phyloP scores from a whole-genome alignment of 2,113 vertebrate species.

The Mustelus asterias region DNA sequence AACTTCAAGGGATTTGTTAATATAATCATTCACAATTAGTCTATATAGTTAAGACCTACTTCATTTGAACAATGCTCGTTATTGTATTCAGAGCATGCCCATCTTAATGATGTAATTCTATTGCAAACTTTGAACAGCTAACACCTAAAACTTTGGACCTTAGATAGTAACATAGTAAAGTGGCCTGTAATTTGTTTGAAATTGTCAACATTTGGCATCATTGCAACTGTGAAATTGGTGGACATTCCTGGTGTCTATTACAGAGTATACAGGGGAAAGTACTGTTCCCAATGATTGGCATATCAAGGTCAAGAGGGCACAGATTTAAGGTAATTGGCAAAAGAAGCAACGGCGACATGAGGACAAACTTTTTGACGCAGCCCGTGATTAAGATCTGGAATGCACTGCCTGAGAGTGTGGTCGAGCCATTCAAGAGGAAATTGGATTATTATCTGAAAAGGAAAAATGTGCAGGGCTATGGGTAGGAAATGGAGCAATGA shows the following conservation, averaged over 20 bases:
- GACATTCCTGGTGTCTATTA: neutral
- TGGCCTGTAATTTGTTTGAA: neutral
- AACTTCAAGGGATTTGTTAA: neutral
- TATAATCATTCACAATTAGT: neutral
- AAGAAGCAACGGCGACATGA: neutral
- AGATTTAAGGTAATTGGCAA: neutral
- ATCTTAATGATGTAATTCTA: neutral
- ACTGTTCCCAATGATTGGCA: neutral
- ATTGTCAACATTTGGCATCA: neutral
- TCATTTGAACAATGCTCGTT: neutral
- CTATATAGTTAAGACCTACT: neutral
- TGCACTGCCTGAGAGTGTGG: no score
- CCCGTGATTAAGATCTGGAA: no score
- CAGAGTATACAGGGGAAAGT: neutral
- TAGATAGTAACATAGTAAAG: neutral
- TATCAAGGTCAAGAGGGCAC: neutral
- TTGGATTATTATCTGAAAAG: no score
- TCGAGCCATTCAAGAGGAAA: no score
- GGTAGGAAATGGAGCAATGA: no score
- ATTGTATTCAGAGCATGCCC: neutral
- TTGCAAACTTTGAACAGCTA: slow-evolving; percentile 20
- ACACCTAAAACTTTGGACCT: neutral
- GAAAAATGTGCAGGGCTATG: no score
- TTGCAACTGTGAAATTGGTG: neutral
- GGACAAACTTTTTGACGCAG: neutral